These are phyloP conservation scores for Onychostoma macrolepis DNA, from an alignment of 2,113 vertebrate species.

Conservation along the genomic window DNA sequence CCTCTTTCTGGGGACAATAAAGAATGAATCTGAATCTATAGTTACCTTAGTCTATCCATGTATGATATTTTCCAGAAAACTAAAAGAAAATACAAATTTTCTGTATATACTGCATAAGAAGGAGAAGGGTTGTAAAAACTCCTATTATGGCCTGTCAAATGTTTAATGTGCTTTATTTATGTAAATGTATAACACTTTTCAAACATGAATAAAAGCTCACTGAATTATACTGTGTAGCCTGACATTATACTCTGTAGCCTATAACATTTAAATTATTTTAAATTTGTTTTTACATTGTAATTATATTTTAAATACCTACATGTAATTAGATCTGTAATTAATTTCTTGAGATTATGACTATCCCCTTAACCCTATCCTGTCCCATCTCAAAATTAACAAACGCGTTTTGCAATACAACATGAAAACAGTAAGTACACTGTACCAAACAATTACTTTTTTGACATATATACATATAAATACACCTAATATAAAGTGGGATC, in stretches of 20 bases:
- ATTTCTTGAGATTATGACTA: no score
- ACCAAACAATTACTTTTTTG: background rate
- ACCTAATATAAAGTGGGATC: background rate
- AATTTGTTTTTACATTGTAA: background rate
- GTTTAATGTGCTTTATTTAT: background rate
- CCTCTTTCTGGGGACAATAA: no score
- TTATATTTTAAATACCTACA: background rate
- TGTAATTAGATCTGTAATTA: background rate
- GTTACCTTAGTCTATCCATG: no score
- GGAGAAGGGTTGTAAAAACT: background rate
- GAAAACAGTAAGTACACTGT: background rate
- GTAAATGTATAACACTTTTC: no score
- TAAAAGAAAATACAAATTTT: background rate
- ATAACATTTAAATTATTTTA: background rate
- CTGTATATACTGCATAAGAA: no score
- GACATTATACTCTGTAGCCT: background rate
- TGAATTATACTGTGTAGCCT: background rate
- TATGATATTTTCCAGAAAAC: background rate
- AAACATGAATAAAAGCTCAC: background rate
- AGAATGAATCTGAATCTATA: no score
- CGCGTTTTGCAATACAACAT: background rate
- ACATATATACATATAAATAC: background rate
- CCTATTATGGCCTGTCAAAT: background rate
- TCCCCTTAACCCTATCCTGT: background rate
- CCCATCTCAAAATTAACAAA: no score